Evolutionary conservation across 2,797 vertebrate genomes (phyloP).

Genomic region (Oreochromis mossambicus): DNA sequence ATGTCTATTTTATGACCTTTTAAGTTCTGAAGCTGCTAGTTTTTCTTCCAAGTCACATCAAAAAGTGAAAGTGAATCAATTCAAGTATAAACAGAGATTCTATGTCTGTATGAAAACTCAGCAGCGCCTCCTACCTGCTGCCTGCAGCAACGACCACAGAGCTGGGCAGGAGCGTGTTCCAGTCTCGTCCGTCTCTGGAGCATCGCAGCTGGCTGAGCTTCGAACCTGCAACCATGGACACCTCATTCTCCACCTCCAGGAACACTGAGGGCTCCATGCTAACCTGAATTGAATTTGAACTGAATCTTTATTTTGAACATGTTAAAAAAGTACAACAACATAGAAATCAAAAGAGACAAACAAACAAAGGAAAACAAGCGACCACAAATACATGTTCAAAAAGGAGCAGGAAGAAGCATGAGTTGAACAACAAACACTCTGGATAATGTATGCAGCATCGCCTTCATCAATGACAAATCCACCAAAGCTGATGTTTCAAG

Average conservation of each 20-base stretch:
- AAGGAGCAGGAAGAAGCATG: neutral
- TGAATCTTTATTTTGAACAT: neutral
- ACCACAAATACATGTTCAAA: neutral
- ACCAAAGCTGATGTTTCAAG: neutral
- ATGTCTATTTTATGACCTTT: neutral
- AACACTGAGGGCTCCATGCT: conserved; percentile 90
- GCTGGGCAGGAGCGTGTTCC: conserved; percentile 89
- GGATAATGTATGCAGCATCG: neutral
- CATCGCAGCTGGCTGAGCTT: conserved; percentile 91
- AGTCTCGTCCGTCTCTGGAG: conserved; percentile 88
- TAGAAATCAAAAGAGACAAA: neutral
- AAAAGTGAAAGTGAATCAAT: neutral
- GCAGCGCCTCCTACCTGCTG: conserved; percentile 79
- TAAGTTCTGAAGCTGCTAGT: neutral
- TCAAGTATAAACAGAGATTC: neutral
- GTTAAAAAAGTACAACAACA: neutral
- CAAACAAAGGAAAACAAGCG: neutral
- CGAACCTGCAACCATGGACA: conserved; percentile 81
- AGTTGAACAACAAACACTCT: neutral
- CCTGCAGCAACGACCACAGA: conserved; percentile 86
- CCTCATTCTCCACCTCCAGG: conserved; percentile 95
- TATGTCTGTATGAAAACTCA: neutral
- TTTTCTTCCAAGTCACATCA: neutral
- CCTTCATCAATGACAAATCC: accelerated
- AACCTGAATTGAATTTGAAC: conserved; percentile 39